Evolutionary conservation across 1,140 invertebrate species (phyloP).

Genomic region (Cryptotermes secundus): DNA sequence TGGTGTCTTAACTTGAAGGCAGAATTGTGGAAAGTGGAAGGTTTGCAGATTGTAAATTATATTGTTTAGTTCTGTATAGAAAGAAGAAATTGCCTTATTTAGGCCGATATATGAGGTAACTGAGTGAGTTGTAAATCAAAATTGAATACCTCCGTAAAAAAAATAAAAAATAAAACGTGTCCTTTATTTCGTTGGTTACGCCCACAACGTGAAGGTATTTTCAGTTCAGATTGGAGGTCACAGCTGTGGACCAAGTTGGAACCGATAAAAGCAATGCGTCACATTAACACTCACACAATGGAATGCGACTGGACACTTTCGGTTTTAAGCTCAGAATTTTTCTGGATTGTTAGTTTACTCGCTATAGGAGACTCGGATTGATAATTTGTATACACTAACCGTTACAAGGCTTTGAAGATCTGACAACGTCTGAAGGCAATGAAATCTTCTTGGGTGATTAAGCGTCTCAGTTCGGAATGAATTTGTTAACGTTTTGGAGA

Average conservation of each 20-base stretch:
- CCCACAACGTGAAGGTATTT: background rate
- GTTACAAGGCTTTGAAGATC: no score
- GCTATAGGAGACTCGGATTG: no score
- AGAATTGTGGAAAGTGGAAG: background rate
- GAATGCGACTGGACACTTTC: background rate
- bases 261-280: background rate
- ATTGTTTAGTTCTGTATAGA: background rate
- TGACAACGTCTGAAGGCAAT: no score
- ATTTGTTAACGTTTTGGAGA: no score
- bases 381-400: no score
- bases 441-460: no score
- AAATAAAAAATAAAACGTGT: no score
- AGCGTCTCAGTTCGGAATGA: no score
- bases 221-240: background rate
- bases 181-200: background rate
- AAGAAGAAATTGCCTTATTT: background rate
- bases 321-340: background rate
- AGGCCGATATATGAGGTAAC: background rate
- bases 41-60: slow-evolving; percentile 13
- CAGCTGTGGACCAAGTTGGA: background rate
- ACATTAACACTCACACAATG: background rate
- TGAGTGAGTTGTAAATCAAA: background rate
- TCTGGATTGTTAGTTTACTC: no score
- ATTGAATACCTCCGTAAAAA: background rate
- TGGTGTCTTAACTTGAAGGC: background rate